Conservation (phyloP, 2,888 invertebrate genomes). For the Papilio demoleus region DNA sequence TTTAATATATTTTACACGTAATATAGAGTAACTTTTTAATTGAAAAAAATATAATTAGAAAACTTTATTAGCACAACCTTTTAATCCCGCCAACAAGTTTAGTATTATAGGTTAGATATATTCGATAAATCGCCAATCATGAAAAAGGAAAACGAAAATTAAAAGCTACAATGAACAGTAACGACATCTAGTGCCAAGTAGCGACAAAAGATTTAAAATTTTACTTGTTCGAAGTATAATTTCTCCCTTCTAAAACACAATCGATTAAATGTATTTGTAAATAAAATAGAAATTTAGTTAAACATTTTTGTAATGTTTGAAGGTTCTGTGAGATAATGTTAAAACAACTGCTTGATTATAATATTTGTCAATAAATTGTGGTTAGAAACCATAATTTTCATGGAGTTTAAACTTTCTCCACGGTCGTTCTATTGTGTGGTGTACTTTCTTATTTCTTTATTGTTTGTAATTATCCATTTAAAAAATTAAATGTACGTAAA, state of each 20-base stretch:
- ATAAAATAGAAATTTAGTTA: neutral
- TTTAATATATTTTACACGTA: neutral
- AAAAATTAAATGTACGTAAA: conserved; percentile 64
- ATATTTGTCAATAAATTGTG: conserved; percentile 60
- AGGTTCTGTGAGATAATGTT: conserved; percentile 29
- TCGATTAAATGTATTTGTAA: no score
- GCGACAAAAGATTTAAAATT: conserved; percentile 41
- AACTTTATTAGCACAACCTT: neutral
- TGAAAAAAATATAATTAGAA: neutral
- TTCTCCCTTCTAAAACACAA: no score
- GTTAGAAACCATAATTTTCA: conserved; percentile 71
- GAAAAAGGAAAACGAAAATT: no score
- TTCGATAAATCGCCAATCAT: no score
- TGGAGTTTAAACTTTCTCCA: conserved; percentile 73
- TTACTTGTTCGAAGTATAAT: neutral
- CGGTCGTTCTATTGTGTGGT: conserved; percentile 50
- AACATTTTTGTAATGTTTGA: neutral
- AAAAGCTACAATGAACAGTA: conserved; percentile 17
- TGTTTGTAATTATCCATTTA: conserved; percentile 67
- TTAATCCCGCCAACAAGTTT: neutral
- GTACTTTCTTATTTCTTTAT: conserved; percentile 75
- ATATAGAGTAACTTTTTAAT: neutral
- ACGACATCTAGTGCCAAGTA: conserved; percentile 70
- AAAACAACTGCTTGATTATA: conserved; percentile 46
- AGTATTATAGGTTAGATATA: no score